phyloP scores from a whole-genome alignment of 2,113 vertebrate species.

The Columbina picui region DNA sequence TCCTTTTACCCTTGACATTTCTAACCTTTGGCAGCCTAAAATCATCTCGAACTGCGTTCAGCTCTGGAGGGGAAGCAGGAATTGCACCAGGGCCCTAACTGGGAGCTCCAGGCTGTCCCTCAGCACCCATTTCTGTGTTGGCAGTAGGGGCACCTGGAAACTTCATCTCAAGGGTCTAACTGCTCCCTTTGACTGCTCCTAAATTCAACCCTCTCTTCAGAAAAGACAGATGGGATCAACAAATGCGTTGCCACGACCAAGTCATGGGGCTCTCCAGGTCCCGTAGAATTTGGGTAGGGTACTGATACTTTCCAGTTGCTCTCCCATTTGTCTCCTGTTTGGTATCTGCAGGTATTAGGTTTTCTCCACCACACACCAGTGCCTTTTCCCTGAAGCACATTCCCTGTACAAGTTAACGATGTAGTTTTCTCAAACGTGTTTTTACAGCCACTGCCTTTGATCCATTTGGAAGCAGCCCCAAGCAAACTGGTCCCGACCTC shows the following conservation, averaged over 20 bases:
- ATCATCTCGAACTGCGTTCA: not conserved
- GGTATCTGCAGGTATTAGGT: not conserved
- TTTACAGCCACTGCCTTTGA: constrained; percentile 84
- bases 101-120: not conserved
- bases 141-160: not conserved
- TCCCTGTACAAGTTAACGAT: not conserved
- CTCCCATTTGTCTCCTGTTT: not conserved
- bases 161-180: not conserved
- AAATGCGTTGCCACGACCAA: not conserved
- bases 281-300: not conserved
- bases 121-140: not conserved
- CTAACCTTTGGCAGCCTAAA: not conserved
- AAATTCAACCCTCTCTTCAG: not conserved
- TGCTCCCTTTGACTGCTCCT: not conserved
- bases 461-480: constrained; percentile 87
- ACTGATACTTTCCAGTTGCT: not conserved
- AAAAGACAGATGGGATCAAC: not conserved
- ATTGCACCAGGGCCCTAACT: not conserved
- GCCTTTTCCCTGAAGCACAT: not conserved
- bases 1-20: not conserved
- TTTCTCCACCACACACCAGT: not conserved
- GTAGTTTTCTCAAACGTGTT: not conserved
- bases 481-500: constrained; percentile 89
- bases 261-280: not conserved
- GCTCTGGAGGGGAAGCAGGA: not conserved